Percentiles rank a stretch among this genome's conserved stretches.
Evolutionary conservation across 2,797 vertebrate species (phyloP).

Genomic region (Crypturellus tataupa): DNA sequence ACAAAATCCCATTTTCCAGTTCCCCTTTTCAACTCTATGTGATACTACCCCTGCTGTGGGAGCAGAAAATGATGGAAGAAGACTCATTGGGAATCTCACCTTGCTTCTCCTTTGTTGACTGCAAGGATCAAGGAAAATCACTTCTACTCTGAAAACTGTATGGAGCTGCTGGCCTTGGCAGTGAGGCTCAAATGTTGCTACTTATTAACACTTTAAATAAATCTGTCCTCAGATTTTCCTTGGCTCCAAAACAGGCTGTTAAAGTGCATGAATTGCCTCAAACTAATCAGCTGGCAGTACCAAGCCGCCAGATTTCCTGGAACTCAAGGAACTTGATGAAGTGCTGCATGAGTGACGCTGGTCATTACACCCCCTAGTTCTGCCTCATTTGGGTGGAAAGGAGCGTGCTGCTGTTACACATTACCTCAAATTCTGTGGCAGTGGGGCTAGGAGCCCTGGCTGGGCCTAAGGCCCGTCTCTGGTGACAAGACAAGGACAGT

Average conservation of each 20-base stretch:
- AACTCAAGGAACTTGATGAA: rapidly evolving
- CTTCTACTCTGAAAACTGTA: background rate
- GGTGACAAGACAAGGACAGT: background rate
- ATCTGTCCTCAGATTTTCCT: background rate
- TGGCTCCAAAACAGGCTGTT: background rate
- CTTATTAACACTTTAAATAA: background rate
- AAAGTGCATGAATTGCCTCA: background rate
- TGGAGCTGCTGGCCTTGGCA: background rate
- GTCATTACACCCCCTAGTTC: background rate
- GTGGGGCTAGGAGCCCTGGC: background rate
- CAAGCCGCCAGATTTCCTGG: background rate
- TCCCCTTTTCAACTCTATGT: background rate
- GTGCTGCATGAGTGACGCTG: background rate
- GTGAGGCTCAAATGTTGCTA: background rate
- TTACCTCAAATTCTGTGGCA: background rate
- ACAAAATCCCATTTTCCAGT: background rate
- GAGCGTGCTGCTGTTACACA: rapidly evolving
- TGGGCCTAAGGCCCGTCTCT: rapidly evolving
- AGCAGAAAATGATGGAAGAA: background rate
- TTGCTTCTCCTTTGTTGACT: background rate
- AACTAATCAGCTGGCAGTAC: background rate
- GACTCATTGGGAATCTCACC: background rate
- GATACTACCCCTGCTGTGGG: background rate
- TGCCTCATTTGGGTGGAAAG: background rate
- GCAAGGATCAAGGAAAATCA: background rate